Evolutionary conservation across 2,888 invertebrate species (phyloP), one percentile per base, ranked within the genome.

Genomic region (Octonoba sinensis): DNA sequence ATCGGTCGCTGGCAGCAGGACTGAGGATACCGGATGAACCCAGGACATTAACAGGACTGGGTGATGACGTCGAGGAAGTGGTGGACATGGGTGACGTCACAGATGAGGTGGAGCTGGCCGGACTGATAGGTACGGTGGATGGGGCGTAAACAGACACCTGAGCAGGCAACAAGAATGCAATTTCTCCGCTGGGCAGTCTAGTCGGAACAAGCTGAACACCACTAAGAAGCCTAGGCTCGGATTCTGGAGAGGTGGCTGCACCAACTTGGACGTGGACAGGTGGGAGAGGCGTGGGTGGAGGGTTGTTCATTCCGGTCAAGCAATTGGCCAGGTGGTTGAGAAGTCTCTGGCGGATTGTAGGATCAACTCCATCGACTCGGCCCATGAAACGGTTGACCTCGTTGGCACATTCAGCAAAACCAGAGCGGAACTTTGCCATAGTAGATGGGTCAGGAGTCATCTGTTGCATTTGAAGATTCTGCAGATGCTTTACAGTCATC

Each of bases 401-500:
- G 18, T 93, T 91, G 78, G 95, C 93, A 88, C 96, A 96, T 87
- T 96, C 96, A 84, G 92, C 91, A 89, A 95, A 96, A 22, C 96
- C 96, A 2, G 94, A 94, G 81, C 93, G 92, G 90, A 95, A 96
- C 87, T 95, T 94, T 89, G 93, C 94, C 83, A 95, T 91, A 1
- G 95, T 93, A 0, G 92, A 91, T 0, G 96, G 95, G 88, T 96
- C 95, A 13, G 94, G 85, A 70, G 93, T 93, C 11, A 93, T 91
- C 86, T 95, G 94, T 49, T 81, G 79, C 16, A 94, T 91, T 87
- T 96, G 95, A 24, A 97, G 91, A 0, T 93, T 92, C 89, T 96
- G 95, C 83, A 98, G 90, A 89, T 97, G 96, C 87, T 96, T 95
- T 66, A 97, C 97, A 0, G 97, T 96, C 95, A 97, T 95, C 90